These are phyloP conservation scores for Escarpia spicata DNA, from an alignment of 2,888 invertebrate genomes.

Conservation along the genomic window DNA sequence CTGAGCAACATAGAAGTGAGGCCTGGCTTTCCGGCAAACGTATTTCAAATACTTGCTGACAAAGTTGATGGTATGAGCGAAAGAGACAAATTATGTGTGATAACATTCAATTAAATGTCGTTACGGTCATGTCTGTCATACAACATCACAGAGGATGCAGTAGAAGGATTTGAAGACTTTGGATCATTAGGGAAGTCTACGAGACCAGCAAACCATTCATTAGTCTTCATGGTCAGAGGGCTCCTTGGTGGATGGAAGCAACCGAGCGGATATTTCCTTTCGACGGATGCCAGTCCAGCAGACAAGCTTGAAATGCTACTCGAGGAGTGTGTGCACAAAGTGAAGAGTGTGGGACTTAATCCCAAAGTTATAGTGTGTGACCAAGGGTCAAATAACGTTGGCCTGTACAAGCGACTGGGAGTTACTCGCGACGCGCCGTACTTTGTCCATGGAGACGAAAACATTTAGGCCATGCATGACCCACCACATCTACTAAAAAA, in stretches of 20 bases:
- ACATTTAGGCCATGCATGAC: slow-evolving; percentile 31
- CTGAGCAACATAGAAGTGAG: not conserved
- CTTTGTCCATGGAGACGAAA: slow-evolving; percentile 22
- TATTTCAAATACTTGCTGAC: not conserved
- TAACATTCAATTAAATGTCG: not conserved
- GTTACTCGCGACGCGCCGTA: slow-evolving; percentile 27
- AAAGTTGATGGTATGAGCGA: not conserved
- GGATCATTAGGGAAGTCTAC: slow-evolving; percentile 24
- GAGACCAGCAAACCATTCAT: not conserved
- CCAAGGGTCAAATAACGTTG: slow-evolving; percentile 33
- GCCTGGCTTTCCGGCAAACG: not conserved
- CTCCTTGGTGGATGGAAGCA: slow-evolving; percentile 26
- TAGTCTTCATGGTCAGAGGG: slow-evolving; percentile 28
- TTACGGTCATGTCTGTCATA: not conserved
- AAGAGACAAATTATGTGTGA: not conserved
- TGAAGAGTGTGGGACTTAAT: slow-evolving; percentile 6
- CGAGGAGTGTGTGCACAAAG: not conserved
- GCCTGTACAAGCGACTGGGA: slow-evolving; percentile 24
- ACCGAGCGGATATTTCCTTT: slow-evolving; percentile 26
- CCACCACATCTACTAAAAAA: slow-evolving; percentile 35
- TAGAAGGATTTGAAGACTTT: slow-evolving; percentile 21
- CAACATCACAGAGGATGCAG: not conserved
- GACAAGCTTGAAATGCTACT: not conserved
- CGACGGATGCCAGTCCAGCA: not conserved
- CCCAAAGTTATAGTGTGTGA: slow-evolving; percentile 30